Base-by-base conservation (phyloP, 2,797 vertebrate genomes). In the Merluccius polli region DNA sequence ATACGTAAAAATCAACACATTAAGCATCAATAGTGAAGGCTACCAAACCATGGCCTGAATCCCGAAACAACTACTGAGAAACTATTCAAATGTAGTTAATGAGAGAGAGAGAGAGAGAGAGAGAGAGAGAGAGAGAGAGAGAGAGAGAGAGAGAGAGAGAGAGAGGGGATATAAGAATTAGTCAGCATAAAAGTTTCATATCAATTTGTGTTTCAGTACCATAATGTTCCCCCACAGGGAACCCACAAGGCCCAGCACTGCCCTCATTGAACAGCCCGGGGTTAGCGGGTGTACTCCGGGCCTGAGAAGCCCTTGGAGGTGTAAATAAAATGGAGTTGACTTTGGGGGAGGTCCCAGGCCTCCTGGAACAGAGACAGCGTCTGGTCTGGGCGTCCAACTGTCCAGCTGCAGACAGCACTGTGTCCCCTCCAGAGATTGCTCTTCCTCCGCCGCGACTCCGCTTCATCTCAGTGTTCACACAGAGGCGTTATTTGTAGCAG, bases 1-100 rank as follows among this genome's bases (percentile, higher is more conserved):
- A 81, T 85, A 83, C 80, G 78, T 85, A 80, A 74, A 79, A 89
- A 87, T 88, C 86, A 87, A 89, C 82, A 81, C 35, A n/a, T n/a
- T 79, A 82, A 85, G 86, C 81, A n/a, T n/a, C 82, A 21, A 35
- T 10, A 6, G n/a, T 59, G 52, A 65, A 65, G 24, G n/a, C 59
- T 27, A 24, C 21, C 52, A 24, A 27, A 65, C 59, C 59, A 27
- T 8, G 9, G 59, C 59, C n/a, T 59, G 52, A 24, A 24, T 24
- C 21, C 27, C 59, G 27, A 8, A 65, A 65, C 77, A 71, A 74
- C 11, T 71, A 78, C 75, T 35, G 36, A 38, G 36, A 38, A n/a
- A n/a, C n/a, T n/a, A n/a, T n/a, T n/a, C n/a, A n/a, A n/a, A n/a
- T n/a, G n/a, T n/a, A n/a, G 36, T 6, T 4, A 38, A 8, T 3